A percentile compares a stretch with the other conserved stretches of the same genome.
Evolutionary conservation across 2,113 vertebrate genomes (phyloP).

Genomic region (Proteles cristata): DNA sequence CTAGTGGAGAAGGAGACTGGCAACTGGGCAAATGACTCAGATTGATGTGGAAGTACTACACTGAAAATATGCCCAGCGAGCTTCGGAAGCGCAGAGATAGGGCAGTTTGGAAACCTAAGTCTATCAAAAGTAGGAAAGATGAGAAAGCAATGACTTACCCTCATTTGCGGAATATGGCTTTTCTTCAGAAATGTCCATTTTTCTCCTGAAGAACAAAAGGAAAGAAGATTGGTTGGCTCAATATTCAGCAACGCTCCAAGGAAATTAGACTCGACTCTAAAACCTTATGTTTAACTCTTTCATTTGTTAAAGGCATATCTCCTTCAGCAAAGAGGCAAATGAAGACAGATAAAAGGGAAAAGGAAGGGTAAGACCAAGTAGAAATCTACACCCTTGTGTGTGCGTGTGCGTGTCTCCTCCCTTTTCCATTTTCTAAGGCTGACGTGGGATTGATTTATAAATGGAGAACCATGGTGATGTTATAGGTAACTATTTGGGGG

Average conservation of each 20-base stretch:
- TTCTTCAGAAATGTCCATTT: not conserved
- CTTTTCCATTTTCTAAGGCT: not conserved
- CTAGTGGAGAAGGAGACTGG: not conserved
- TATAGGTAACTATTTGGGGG: not conserved
- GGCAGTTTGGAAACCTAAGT: not conserved
- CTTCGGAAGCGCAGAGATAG: not conserved
- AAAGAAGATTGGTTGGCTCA: not conserved
- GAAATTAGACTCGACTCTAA: not conserved
- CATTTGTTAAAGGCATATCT: not conserved
- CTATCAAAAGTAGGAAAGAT: not conserved
- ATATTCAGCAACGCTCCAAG: not conserved
- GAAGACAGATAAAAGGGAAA: not conserved
- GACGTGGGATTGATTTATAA: not conserved
- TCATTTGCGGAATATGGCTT: conserved; percentile 2
- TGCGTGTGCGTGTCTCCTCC: not conserved
- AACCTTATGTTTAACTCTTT: not conserved
- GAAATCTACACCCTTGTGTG: not conserved
- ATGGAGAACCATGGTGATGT: not conserved
- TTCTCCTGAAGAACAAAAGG: conserved; percentile 63
- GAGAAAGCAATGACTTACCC: conserved; percentile 64
- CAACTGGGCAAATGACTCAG: not conserved
- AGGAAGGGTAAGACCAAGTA: not conserved
- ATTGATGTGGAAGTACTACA: no score
- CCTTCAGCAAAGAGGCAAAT: not conserved
- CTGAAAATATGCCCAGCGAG: not conserved